Evolutionary conservation across 2,113 vertebrate genomes (phyloP), one percentile per base, ranked within the genome.

Genomic region (Cariama cristata): DNA sequence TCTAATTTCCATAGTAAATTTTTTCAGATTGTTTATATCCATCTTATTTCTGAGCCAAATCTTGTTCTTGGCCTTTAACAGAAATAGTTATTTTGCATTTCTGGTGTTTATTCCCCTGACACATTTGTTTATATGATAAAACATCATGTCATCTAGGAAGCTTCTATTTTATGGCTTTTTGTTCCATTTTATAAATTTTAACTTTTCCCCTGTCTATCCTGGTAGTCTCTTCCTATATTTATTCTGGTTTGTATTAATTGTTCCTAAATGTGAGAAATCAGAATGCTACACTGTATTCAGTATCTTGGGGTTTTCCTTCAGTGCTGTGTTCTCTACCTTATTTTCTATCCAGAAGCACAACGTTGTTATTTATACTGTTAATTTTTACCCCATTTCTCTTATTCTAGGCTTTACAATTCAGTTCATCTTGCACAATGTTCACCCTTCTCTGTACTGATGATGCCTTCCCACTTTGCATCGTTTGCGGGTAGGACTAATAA

Each of bases 401-500:
- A 63, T 53, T 62, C 47, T 30, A 50, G 11, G 2, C 5, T 88
- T 79, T 50, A 35, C 20, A 63, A 26, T 44, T 76, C 35, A 56
- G 11, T 53, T 73, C 0, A 30, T 56, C 38, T 40, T 64, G 14
- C 49, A 59, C 14, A 56, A 4, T 21, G 5, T 12, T 88, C 2
- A 5, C 9, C 6, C 1, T 63, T 82, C 52, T 62, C 32, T 63
- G 12, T 52, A 27, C 3, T 40, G n/a, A 15, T 64, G 26, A 64
- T 44, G 14, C 1, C 12, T 55, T 76, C 28, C 11, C 14, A 58
- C 19, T 86, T 73, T 15, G 1, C 4, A 50, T 42, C 0, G 0
- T 84, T 62, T 87, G 6, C 2, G 4, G 60, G 53, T 71, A 45
- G 38, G 47, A 59, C 6, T 62, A 58, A 47, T 45, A 75, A 90